Base-by-base conservation (phyloP, 1,140 invertebrate species). In the Caenorhabditis latens region DNA sequence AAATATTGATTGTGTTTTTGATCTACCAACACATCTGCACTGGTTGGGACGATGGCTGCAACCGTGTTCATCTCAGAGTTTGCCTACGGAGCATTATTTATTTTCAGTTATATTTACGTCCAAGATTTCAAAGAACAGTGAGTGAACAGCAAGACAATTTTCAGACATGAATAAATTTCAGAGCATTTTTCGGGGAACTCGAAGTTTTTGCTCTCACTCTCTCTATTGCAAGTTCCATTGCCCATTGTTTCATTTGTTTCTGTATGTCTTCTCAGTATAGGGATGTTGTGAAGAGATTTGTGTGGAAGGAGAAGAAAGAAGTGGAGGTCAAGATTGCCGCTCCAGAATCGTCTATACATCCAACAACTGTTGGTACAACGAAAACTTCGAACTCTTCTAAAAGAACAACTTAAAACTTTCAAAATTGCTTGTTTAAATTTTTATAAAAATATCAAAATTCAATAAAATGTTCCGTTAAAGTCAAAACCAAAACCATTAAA, bases 201-300 rank as follows among this genome's bases (percentile, higher is more conserved):
- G 32, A 32, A 16, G 13, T 32, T 4, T 0, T 32, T 2, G 63
- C n/a, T 32, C n/a, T 65, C 24, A 65, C 63, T 2, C 4, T 65
- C 2, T 14, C n/a, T 1, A 65, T 65, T 24, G 11, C 13, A 24
- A 32, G 40, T 40, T 65, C 63, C 13, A 65, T 42, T 11, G 11
- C n/a, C 4, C 63, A 65, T n/a, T 61, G 58, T 11, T 61, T 61
- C 58, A 61, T 61, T 32, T 61, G 58, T n/a, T 61, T 61, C n/a
- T 42, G 24, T 19, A 65, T 65, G 63, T 65, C 63, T 9, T 65
- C 63, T 4, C 63, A 65, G 63, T 65, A 65, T 11, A 32, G 63
- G 63, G 40, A 42, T 65, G 40, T 32, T 11, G 63, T 65, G 5
- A 65, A 42, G 19, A 6, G 63, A 65, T 40, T 65, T 3, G 4